These are phyloP conservation scores for Corvus cornix DNA, from an alignment of 2,113 vertebrate species.

Conservation along the genomic window DNA sequence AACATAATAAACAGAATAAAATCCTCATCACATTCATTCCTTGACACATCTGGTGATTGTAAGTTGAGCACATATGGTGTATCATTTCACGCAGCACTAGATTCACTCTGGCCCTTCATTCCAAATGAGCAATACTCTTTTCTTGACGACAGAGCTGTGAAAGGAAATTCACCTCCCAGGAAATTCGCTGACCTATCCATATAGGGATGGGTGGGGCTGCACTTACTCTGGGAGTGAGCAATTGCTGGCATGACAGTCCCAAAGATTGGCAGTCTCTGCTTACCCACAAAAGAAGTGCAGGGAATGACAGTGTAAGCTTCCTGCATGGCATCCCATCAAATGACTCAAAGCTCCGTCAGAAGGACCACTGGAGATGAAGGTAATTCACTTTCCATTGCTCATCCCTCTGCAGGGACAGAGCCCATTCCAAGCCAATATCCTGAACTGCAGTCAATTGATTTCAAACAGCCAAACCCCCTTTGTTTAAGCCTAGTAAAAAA, in stretches of 20 bases:
- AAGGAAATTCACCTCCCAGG: background rate
- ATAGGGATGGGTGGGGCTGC: background rate
- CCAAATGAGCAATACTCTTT: background rate
- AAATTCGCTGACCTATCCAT: background rate
- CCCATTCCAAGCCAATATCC: background rate
- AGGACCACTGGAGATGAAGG: background rate
- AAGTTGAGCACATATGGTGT: background rate
- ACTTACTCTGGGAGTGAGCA: background rate
- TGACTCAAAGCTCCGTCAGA: constrained; percentile 33
- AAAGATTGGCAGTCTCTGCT: background rate
- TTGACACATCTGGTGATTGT: background rate
- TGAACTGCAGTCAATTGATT: background rate
- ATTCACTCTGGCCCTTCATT: background rate
- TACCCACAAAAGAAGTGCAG: background rate
- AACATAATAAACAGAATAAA: background rate
- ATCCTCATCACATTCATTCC: background rate
- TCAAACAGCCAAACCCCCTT: background rate
- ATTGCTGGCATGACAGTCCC: background rate
- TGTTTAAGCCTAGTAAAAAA: background rate
- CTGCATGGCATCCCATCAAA: background rate
- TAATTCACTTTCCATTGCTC: background rate
- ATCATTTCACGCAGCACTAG: background rate
- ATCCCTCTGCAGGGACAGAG: background rate
- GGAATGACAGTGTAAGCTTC: background rate
- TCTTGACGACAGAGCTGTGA: background rate